Conservation (phyloP, 2,797 vertebrate genomes). For the Cyclura pinguis region DNA sequence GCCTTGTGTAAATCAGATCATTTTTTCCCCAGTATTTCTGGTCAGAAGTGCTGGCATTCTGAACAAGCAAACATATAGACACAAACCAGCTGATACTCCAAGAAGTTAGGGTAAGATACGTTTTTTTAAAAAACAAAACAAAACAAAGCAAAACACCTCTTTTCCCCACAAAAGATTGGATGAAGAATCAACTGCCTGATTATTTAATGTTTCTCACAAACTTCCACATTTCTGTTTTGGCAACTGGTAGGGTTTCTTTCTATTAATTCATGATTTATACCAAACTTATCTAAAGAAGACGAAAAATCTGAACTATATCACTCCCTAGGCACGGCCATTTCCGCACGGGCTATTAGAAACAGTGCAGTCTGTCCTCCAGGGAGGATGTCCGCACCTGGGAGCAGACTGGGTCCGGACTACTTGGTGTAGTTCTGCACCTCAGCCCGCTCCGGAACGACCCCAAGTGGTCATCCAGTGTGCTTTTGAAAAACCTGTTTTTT, state of each 20-base stretch:
- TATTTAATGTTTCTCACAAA: too few relatives aligned
- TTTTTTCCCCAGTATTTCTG: not conserved
- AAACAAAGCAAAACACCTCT: not conserved
- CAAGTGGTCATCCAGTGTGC: too few relatives aligned
- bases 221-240: not conserved
- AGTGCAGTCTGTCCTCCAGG: too few relatives aligned
- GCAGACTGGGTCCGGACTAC: too few relatives aligned
- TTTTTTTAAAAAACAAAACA: not conserved
- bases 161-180: not conserved
- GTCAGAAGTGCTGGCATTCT: not conserved
- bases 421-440: too few relatives aligned
- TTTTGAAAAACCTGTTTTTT: too few relatives aligned
- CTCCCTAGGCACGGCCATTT: not conserved
- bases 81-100: not conserved
- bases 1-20: not conserved
- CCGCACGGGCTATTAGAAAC: too few relatives aligned
- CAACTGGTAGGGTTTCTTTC: not conserved
- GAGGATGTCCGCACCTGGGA: too few relatives aligned
- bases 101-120: not conserved
- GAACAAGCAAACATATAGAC: not conserved
- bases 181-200: not conserved
- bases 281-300: not conserved
- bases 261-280: not conserved
- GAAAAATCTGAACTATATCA: not conserved
- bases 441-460: too few relatives aligned